Conservation (phyloP, 2,113 vertebrate species). For the Petrocephalus zakoni region DNA sequence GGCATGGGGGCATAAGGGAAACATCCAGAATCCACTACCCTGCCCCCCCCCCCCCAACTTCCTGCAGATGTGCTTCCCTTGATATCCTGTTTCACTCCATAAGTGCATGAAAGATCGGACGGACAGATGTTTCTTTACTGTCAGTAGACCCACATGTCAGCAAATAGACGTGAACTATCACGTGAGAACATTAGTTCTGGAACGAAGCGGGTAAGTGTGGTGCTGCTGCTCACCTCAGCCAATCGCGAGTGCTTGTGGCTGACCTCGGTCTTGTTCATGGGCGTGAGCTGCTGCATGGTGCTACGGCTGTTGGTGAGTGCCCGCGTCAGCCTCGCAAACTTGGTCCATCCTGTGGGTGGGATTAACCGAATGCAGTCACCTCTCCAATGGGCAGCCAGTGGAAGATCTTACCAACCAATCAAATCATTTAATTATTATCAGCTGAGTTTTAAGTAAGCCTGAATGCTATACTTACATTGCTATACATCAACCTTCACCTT, state of each 20-base stretch:
- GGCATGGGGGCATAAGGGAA: neutral
- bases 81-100: neutral
- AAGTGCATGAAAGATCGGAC: neutral
- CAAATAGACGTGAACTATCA: neutral
- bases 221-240: slow-evolving; percentile 70
- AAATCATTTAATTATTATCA: neutral
- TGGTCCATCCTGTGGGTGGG: slow-evolving; percentile 78
- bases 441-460: neutral
- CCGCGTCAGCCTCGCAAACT: slow-evolving; percentile 89
- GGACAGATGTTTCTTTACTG: neutral
- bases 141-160: neutral
- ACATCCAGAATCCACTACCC: neutral
- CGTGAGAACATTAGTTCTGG: neutral
- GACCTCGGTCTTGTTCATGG: slow-evolving; percentile 87
- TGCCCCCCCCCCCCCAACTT: neutral
- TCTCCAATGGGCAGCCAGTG: neutral
- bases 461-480: neutral
- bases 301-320: slow-evolving; percentile 90
- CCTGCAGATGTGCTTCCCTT: neutral
- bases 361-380: slow-evolving; percentile 5
- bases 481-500: neutral
- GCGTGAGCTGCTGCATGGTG: slow-evolving; percentile 82
- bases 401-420: neutral
- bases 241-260: slow-evolving; percentile 85
- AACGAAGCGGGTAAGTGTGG: neutral